Evolutionary conservation across 2,113 vertebrate genomes (phyloP).

Genomic region (Nymphicus hollandicus): DNA sequence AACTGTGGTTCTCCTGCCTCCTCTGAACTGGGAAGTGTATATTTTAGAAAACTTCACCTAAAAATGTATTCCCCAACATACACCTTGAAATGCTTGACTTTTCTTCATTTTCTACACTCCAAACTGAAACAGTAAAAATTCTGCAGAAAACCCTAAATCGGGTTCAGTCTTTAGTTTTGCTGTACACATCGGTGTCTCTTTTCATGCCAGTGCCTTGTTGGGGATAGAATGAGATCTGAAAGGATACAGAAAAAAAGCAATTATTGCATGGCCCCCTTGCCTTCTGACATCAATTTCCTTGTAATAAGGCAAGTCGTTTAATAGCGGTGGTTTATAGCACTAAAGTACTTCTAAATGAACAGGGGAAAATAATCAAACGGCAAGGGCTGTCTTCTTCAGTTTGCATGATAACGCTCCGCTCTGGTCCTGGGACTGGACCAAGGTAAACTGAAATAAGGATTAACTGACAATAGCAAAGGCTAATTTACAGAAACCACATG

Average conservation of each 20-base stretch:
- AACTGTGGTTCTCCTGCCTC: accelerated
- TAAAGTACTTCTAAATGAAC: background rate
- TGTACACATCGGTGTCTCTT: accelerated
- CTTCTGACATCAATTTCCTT: background rate
- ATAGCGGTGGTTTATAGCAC: background rate
- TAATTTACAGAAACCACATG: conserved; percentile 74
- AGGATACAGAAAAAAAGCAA: background rate
- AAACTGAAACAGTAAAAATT: background rate
- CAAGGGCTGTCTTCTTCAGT: background rate
- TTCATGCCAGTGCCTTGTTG: background rate
- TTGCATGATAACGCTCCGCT: conserved; percentile 15
- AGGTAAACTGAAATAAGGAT: conserved; percentile 80
- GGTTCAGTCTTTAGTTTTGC: accelerated
- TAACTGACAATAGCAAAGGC: conserved; percentile 75
- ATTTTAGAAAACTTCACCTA: background rate
- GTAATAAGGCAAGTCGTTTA: background rate
- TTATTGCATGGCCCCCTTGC: background rate
- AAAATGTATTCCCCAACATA: background rate
- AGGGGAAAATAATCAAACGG: background rate
- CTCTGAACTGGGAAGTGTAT: background rate
- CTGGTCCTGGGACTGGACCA: conserved; percentile 55
- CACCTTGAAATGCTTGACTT: background rate
- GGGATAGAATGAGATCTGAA: background rate
- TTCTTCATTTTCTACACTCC: background rate
- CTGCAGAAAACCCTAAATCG: background rate